Evolutionary conservation across 2,888 invertebrate genomes (phyloP).

Genomic region (Dendrolimus houi): DNA sequence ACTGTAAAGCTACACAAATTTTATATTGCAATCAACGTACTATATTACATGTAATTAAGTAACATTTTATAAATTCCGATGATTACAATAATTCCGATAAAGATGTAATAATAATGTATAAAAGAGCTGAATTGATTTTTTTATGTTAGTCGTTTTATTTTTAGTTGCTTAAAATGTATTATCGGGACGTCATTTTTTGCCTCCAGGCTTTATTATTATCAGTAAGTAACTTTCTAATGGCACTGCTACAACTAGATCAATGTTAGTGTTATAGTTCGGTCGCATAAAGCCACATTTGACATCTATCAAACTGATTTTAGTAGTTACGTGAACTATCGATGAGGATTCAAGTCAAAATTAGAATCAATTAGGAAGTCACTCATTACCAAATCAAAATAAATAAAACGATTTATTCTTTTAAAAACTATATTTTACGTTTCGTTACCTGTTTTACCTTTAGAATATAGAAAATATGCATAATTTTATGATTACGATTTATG

Average conservation of each 20-base stretch:
- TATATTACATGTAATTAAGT: background rate
- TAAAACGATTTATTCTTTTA: no score
- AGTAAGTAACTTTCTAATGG: constrained; percentile 18
- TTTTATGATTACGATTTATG: no score
- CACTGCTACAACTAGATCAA: background rate
- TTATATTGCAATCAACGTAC: background rate
- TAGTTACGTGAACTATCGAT: no score
- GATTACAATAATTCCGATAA: background rate
- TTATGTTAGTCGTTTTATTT: constrained; percentile 5
- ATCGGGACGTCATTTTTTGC: constrained; percentile 19
- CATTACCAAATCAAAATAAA: no score
- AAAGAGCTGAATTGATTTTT: background rate
- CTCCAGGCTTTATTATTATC: constrained; percentile 20
- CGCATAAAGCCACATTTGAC: no score
- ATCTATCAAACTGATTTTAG: no score
- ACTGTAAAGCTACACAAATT: no score
- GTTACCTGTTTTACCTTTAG: no score
- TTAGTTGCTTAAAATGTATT: constrained; percentile 18
- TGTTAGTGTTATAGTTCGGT: background rate
- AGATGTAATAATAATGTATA: background rate
- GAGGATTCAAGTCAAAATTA: no score
- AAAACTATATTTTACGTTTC: no score
- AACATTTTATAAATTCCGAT: background rate
- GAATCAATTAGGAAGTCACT: no score
- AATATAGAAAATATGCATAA: no score